Base-by-base conservation (phyloP, 35 echinoderm and acorn worm species). In the Patiria miniata region DNA sequence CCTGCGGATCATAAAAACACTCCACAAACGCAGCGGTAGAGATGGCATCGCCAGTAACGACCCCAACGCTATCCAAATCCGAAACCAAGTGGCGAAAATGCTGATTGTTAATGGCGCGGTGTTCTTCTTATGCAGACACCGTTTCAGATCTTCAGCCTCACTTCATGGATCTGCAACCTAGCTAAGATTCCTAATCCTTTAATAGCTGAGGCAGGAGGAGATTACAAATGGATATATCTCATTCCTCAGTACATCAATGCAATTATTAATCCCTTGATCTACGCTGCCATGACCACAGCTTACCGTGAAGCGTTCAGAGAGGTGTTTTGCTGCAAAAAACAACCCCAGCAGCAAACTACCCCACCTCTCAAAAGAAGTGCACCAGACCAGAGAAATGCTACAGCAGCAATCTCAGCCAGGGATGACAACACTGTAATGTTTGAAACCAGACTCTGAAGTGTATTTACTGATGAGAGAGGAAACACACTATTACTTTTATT, bases 121-220 rank as follows among this genome's bases (percentile, higher is more conserved):
- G 10, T 81, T 81, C 29, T 81, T 81, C 78, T 21, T 15, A 26
- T 81, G 78, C 39, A 81, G 51, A 17, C 29, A 39, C 78, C 78
- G 8, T 81, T 47, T 42, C 78, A 39, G 26, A 9, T 81, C 39
- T 19, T 81, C 8, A 17, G 51, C 18, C 1, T 47, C 2, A 39
- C 39, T 36, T 26, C 1, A 42, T 39, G 78, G 17, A 22, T 42
- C 39, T 39, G 78, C 39, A 2, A 26, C 2, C 51, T 81, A 42
- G 15, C 36, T 18, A 6, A 22, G 16, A 81, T 15, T 44, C 37
- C 39, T 10, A 47, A 81, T 81, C 39, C 39, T 26, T 8, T 47
- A 42, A 2, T 21, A 47, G 39, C 39, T 19, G 78, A 26, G n/a
- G 26, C 40, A 15, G 39, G 37, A 47, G n/a, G 78, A 4, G 2